These are phyloP conservation scores for Cetonia aurata DNA, from an alignment of 2,888 invertebrate genomes.

Conservation along the genomic window DNA sequence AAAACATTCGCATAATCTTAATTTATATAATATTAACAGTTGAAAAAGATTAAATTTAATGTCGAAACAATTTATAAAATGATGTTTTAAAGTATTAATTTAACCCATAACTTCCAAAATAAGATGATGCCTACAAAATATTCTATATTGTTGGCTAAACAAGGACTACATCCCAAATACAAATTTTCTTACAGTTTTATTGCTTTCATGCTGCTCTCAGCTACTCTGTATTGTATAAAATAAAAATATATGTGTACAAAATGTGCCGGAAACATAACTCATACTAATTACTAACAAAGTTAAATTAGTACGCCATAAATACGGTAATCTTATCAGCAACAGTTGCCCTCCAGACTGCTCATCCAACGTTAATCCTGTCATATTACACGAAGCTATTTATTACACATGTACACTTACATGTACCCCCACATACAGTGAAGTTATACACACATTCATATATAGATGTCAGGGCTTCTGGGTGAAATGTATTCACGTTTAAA, in stretches of 20 bases:
- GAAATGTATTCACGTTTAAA: constrained; percentile 14
- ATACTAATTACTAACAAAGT: constrained; percentile 33
- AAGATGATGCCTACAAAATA: no score
- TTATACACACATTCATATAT: constrained; percentile 10
- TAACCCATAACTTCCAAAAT: no score
- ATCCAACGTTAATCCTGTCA: constrained; percentile 40
- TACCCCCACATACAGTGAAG: constrained; percentile 7
- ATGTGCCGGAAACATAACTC: constrained; percentile 26
- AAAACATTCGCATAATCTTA: no score
- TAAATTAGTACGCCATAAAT: constrained; percentile 35
- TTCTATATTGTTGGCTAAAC: no score
- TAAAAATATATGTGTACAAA: constrained; percentile 22
- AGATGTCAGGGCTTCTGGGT: constrained; percentile 4
- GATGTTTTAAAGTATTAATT: no score
- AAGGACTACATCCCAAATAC: no score
- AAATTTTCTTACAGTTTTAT: background rate
- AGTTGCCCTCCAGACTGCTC: constrained; percentile 38
- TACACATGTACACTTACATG: constrained; percentile 20
- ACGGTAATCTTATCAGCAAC: constrained; percentile 40
- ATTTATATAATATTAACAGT: no score
- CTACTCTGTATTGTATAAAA: background rate
- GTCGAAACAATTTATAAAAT: no score
- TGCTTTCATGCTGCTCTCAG: background rate
- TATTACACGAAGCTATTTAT: constrained; percentile 31
- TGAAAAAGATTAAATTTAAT: no score